Evolutionary conservation across 2,113 vertebrate genomes (phyloP), one percentile per base, ranked within the genome.

Genomic region (Clarias magur): DNA sequence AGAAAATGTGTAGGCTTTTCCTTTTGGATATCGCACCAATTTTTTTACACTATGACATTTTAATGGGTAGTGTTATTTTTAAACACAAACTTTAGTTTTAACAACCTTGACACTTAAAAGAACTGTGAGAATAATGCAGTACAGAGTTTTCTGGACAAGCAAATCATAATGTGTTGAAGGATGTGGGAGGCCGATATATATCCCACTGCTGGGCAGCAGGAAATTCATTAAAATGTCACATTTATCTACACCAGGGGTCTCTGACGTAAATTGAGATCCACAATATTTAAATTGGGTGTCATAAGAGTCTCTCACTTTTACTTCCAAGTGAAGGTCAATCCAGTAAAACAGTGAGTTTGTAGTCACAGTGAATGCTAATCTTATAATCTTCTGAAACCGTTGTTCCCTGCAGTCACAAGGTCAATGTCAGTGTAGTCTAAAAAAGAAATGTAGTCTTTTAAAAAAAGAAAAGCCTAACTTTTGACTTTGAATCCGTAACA

Each of bases 321-420:
- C 27, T 60, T 59, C 17, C 65, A 21, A 72, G 82, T n/a, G 9
- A 83, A 83, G 82, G 81, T 63, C 23, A 48, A 83, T 73, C 7
- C 68, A 75, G 56, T 17, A 34, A 34, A 57, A 48, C 7, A 23
- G 54, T 23, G 11, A 84, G 67, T 56, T 72, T 13, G 27, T 27
- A 27, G 63, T 67, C 63, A 27, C 25, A 67, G 11, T 68, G 65
- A 27, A 68, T 68, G 65, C 13, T 68, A 68, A 68, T 15, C 65
- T 27, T 30, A 13, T 68, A 30, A 68, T 30, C 65, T 68, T 68
- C 65, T 30, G 9, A 68, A 68, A 65, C 62, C n/a, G 23, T 65
- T 65, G 25, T 65, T 3, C 11, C 62, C 62, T 65, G 63, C n/a
- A 67, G 63, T 10, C 3, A n/a, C n/a, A 67, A 67, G 3, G 7